A percentile compares a stretch with the other conserved stretches of the same genome.
phyloP scores from a whole-genome alignment of 1,140 invertebrate species.

The Papilio polyxenes region DNA sequence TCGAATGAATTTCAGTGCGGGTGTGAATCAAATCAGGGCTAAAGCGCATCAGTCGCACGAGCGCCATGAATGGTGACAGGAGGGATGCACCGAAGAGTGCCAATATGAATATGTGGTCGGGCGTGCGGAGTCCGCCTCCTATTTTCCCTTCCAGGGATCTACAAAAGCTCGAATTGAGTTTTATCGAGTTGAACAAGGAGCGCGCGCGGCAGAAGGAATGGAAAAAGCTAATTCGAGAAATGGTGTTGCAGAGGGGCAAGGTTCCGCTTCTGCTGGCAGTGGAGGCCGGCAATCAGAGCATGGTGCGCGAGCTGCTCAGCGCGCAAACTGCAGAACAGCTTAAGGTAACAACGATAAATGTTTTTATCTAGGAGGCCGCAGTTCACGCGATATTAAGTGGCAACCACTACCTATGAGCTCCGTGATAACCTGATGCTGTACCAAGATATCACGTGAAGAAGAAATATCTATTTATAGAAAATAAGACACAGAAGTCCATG shows the following conservation, averaged over 20 bases:
- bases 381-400: background rate
- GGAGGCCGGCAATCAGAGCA: conserved; percentile 95
- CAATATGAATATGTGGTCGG: conserved; percentile 55
- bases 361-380: background rate
- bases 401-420: background rate
- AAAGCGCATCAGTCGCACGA: conserved; percentile 35
- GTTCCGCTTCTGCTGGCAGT: conserved; percentile 96
- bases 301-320: conserved; percentile 93
- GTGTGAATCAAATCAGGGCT: conserved; percentile 48
- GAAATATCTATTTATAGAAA: background rate
- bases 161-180: conserved; percentile 77
- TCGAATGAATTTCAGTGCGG: conserved; percentile 58
- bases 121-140: conserved; percentile 59
- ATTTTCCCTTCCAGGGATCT: conserved; percentile 66
- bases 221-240: conserved; percentile 80
- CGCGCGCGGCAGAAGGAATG: conserved; percentile 80
- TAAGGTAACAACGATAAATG: conserved; percentile 73
- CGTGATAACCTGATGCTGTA: background rate
- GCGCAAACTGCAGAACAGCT: conserved; percentile 91
- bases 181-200: conserved; percentile 81
- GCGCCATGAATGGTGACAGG: conserved; percentile 60
- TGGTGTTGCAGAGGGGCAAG: conserved; percentile 90
- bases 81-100: conserved; percentile 62
- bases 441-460: too few species aligned
- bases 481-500: background rate